Evolutionary conservation across 1,140 invertebrate species (phyloP).

Genomic region (Elymnias hypermnestra): DNA sequence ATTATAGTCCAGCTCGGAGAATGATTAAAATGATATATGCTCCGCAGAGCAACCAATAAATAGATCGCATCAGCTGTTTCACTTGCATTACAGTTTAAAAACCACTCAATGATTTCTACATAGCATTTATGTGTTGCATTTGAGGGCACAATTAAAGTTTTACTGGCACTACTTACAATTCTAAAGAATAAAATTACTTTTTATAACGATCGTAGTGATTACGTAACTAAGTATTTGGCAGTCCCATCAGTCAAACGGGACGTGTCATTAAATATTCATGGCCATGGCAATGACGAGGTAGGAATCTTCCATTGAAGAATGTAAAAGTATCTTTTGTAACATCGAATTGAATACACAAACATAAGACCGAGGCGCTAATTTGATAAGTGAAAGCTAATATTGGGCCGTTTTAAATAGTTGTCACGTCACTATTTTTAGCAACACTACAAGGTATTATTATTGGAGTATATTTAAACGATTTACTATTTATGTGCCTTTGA

Average conservation of each 20-base stretch:
- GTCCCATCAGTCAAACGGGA: neutral
- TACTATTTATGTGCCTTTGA: too few species aligned
- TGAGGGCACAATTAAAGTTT: too few species aligned
- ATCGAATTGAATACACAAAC: constrained; percentile 28
- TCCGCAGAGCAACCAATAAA: too few species aligned
- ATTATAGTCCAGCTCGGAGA: too few species aligned
- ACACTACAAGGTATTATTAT: constrained; percentile 12
- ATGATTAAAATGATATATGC: too few species aligned
- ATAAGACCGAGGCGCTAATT: constrained; percentile 20
- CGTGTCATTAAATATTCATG: constrained; percentile 15
- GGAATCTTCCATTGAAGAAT: constrained; percentile 43
- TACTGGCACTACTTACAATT: too few species aligned
- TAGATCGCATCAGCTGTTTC: too few species aligned
- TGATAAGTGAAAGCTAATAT: constrained; percentile 38
- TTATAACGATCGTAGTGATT: neutral
- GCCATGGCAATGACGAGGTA: constrained; percentile 12
- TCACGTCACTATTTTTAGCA: constrained; percentile 27
- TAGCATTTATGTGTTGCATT: too few species aligned
- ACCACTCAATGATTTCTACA: too few species aligned
- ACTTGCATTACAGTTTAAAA: too few species aligned
- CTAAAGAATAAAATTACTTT: too few species aligned
- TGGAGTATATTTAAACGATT: neutral
- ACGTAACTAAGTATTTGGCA: constrained; percentile 1
- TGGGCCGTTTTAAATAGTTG: constrained; percentile 22
- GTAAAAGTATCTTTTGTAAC: constrained; percentile 16